Percentiles rank a stretch among this genome's conserved stretches.
phyloP scores from a whole-genome alignment of 2,888 invertebrate species.

The Anticlea derivata region DNA sequence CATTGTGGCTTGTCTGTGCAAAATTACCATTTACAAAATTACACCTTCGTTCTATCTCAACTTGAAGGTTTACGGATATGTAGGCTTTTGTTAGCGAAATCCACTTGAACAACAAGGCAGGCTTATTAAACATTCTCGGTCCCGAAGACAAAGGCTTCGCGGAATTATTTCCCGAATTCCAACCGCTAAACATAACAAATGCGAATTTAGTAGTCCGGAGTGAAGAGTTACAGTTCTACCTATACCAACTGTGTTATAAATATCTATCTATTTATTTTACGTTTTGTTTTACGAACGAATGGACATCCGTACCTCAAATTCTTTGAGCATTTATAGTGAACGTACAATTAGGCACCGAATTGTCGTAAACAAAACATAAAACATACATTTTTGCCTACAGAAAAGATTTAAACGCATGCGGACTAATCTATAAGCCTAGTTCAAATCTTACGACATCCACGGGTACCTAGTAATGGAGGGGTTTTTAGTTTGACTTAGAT shows the following conservation, averaged over 20 bases:
- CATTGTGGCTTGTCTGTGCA: not conserved
- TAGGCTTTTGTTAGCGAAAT: slow-evolving; percentile 22
- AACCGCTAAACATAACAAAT: slow-evolving; percentile 29
- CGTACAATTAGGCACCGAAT: too few relatives aligned
- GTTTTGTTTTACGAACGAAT: not conserved
- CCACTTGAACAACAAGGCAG: slow-evolving; percentile 25
- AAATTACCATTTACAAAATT: slow-evolving; percentile 12
- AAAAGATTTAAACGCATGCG: too few relatives aligned
- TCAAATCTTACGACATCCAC: too few relatives aligned
- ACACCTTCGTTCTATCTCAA: slow-evolving; percentile 4
- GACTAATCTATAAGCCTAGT: too few relatives aligned
- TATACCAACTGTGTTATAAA: not conserved
- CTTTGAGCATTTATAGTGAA: too few relatives aligned
- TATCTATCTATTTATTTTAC: not conserved
- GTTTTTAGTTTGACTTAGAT: too few relatives aligned
- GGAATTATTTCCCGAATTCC: slow-evolving; percentile 35
- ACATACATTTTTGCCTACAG: too few relatives aligned
- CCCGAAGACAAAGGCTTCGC: slow-evolving; percentile 32
- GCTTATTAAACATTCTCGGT: slow-evolving; percentile 30
- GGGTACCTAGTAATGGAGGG: too few relatives aligned
- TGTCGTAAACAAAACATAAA: too few relatives aligned
- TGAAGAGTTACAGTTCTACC: slow-evolving; percentile 11
- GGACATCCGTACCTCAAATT: too few relatives aligned
- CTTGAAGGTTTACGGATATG: slow-evolving; percentile 14
- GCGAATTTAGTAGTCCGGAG: slow-evolving; percentile 15